Evolutionary conservation across 2,888 invertebrate species (phyloP).

Genomic region (Plusia festucae): DNA sequence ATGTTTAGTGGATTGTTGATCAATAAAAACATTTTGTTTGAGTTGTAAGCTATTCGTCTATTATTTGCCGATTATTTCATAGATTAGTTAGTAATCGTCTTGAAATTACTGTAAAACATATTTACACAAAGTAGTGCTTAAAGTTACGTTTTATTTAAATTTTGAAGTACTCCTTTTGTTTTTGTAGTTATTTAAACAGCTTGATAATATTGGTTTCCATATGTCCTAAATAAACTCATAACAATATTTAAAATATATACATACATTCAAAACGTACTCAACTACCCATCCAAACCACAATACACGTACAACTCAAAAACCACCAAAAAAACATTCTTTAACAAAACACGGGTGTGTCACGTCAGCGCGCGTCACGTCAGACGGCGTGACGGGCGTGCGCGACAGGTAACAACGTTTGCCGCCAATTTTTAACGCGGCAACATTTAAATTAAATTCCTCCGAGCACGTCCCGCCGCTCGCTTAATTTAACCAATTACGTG

Average conservation of each 20-base stretch:
- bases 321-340: constrained; percentile 28
- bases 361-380: constrained; percentile 46
- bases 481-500: constrained; percentile 83
- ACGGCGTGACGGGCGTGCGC: constrained; percentile 57
- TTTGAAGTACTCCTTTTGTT: no score
- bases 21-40: no score
- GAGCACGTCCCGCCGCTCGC: constrained; percentile 62
- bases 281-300: neutral
- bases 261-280: no score
- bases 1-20: constrained; percentile 34
- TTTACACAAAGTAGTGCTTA: no score
- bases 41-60: no score
- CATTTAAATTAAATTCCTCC: constrained; percentile 85
- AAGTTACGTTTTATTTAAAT: no score
- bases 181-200: no score
- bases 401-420: constrained; percentile 81
- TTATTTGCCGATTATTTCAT: constrained; percentile 13
- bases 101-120: no score
- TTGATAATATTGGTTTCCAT: no score
- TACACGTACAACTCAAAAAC: constrained; percentile 10
- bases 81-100: neutral
- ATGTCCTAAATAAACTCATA: no score
- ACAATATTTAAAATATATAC: no score
- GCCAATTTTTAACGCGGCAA: constrained; percentile 83
- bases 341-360: constrained; percentile 46